phyloP scores from a whole-genome alignment of 2,113 vertebrate species.

The Thalassoma bifasciatum region DNA sequence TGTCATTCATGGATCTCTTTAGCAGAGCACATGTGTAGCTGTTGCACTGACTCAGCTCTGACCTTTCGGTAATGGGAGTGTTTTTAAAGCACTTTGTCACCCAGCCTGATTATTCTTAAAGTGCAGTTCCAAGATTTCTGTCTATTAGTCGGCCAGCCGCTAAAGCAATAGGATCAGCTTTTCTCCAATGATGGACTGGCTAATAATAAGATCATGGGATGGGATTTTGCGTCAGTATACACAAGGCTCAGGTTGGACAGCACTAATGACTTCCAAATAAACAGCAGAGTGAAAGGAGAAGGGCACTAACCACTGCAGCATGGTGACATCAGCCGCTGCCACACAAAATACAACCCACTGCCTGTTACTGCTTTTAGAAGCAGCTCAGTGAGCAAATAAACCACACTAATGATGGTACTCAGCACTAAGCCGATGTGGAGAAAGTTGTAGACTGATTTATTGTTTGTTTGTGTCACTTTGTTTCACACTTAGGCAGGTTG shows the following conservation, averaged over 20 bases:
- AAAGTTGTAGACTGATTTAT: constrained; percentile 65
- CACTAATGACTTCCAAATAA: constrained; percentile 71
- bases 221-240: constrained; percentile 40
- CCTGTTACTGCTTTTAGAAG: constrained; percentile 56
- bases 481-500: constrained; percentile 36
- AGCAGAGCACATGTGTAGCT: background rate
- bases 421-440: constrained; percentile 37
- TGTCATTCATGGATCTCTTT: background rate
- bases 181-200: constrained; percentile 18
- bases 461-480: constrained; percentile 47
- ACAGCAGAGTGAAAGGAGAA: constrained; percentile 39
- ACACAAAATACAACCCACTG: constrained; percentile 24
- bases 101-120: constrained; percentile 15
- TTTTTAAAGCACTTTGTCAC: constrained; percentile 28
- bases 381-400: constrained; percentile 74
- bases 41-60: background rate
- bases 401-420: constrained; percentile 65
- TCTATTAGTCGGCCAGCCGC: constrained; percentile 15
- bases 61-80: background rate
- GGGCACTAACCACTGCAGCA: constrained; percentile 41
- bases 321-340: constrained; percentile 57
- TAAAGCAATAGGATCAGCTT: constrained; percentile 5
- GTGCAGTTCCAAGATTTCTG: background rate
- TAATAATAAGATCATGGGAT: constrained; percentile 55
- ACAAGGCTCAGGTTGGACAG: constrained; percentile 27